Evolutionary conservation across 2,797 vertebrate genomes (phyloP), one percentile per base, ranked within the genome.

Genomic region (Aratinga solstitialis): DNA sequence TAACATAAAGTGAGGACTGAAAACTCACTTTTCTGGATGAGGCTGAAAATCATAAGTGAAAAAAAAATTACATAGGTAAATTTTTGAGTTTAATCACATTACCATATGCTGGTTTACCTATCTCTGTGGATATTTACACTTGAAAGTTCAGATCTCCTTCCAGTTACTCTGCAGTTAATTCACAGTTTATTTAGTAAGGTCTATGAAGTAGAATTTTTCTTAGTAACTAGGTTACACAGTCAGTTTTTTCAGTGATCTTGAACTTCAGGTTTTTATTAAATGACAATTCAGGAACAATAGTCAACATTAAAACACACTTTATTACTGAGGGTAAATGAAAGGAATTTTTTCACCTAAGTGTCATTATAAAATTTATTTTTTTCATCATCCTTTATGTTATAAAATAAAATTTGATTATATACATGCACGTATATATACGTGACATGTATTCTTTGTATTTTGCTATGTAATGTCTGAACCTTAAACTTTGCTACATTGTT

Each of bases 401-500:
- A 34, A 86, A 95, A 48, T 68, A 75, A 10, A 62, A n/a, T 59
- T 78, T 58, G 14, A 34, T 84, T 67, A 38, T 7, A 24, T 43
- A 17, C 7, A 34, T 59, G 26, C 29, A 13, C 1, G 2, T 58
- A 21, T 38, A 58, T 59, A 34, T 54, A 15, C 2, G 42, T 36
- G 62, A 21, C 5, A 42, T 66, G 10, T 23, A 40, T 20, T 63
- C 76, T 92, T 86, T 88, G n/a, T 84, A 73, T 61, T 94, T 75
- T 94, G 23, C 82, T 91, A 34, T 84, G 54, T 92, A 94, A 69
- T 77, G 45, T 71, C 79, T 93, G 54, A 96, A 90, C 36, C 84
- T 82, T 94, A 96, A 97, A 92, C 73, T 96, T 54, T 90, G 89
- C 94, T 95, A 85, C 19, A 14, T 84, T 90, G 71, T 96, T 97